Conservation (phyloP, 2,797 vertebrate genomes). For the Enteromius fasciolatus region DNA sequence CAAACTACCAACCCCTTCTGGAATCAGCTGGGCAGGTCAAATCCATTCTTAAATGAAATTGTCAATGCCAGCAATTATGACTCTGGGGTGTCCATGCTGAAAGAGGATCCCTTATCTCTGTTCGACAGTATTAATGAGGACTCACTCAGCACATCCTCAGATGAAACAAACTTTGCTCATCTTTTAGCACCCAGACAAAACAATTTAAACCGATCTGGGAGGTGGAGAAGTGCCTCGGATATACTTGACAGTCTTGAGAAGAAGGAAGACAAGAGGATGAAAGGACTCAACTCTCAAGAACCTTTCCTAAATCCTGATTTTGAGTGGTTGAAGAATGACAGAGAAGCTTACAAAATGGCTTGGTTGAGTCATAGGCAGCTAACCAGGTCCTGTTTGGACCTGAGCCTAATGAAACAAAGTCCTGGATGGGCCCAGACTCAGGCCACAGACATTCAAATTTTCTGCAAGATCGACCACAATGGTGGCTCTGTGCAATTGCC, state of each 20-base stretch:
- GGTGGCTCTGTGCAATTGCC: conserved; percentile 89
- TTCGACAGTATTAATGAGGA: conserved; percentile 77
- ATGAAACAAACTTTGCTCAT: conserved; percentile 82
- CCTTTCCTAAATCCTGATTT: conserved; percentile 80
- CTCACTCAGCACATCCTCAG: conserved; percentile 85
- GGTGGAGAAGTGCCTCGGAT: conserved; percentile 91
- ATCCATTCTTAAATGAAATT: conserved; percentile 93
- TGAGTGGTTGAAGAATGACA: conserved; percentile 88
- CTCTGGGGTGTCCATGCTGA: conserved; percentile 69
- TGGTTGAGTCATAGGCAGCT: conserved; percentile 95
- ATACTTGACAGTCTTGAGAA: conserved; percentile 83
- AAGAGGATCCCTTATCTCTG: conserved; percentile 75
- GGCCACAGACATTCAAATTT: conserved; percentile 81
- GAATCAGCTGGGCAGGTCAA: conserved; percentile 88
- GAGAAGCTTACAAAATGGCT: conserved; percentile 94
- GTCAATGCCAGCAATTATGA: conserved; percentile 70
- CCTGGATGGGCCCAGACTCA: conserved; percentile 98
- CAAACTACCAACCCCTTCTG: conserved; percentile 89
- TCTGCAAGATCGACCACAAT: conserved; percentile 83
- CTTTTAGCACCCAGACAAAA: conserved; percentile 73
- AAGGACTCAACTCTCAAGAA: conserved; percentile 61
- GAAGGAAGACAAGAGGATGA: conserved; percentile 64
- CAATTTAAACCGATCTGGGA: conserved; percentile 76
- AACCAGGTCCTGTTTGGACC: conserved; percentile 90
- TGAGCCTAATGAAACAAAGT: conserved; percentile 88